Base-by-base conservation (phyloP, 2,888 invertebrate genomes). In the Scaeva pyrastri region DNA sequence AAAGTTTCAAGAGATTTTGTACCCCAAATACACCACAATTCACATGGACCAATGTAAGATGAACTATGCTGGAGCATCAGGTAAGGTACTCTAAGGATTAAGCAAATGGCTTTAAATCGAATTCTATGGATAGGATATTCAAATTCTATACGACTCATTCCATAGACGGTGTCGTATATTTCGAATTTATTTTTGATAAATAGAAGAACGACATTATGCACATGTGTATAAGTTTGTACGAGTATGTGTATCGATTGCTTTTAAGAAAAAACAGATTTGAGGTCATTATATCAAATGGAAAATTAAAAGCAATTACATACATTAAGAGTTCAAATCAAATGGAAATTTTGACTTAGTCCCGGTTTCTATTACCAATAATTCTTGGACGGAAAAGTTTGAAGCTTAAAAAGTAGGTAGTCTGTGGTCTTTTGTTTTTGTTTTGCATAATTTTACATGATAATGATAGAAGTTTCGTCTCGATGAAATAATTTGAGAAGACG, bases 211-310 rank as follows among this genome's bases (percentile, higher is more conserved):
- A n/a, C n/a, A n/a, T n/a, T n/a, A n/a, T n/a, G n/a, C n/a, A n/a
- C n/a, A n/a, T n/a, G n/a, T n/a, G n/a, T n/a, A n/a, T n/a, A n/a
- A n/a, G n/a, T n/a, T n/a, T n/a, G n/a, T n/a, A n/a, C n/a, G n/a
- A n/a, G n/a, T n/a, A n/a, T n/a, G n/a, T n/a, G n/a, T 52, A 52
- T 52, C 26, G 52, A 52, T 52, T 52, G 23, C 14, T 14, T 26
- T 2, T 3, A 7, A 14, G 1, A 2, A 23, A 21, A 31, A 31
- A 31, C 2, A 31, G 31, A 8, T 31, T 31, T 31, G 3, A 31
- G 31, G 31, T 31, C 31, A 31, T 8, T 1, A 2, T 7, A 12
- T 52, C 26, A 2, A 7, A 23, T 26, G 26, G 26, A 52, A 52
- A 23, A 52, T 52, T 26, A 26, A 26, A 23, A 52, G 3, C 7